phyloP scores from a whole-genome alignment of 2,797 vertebrate genomes.

The Sebastes cheni region DNA sequence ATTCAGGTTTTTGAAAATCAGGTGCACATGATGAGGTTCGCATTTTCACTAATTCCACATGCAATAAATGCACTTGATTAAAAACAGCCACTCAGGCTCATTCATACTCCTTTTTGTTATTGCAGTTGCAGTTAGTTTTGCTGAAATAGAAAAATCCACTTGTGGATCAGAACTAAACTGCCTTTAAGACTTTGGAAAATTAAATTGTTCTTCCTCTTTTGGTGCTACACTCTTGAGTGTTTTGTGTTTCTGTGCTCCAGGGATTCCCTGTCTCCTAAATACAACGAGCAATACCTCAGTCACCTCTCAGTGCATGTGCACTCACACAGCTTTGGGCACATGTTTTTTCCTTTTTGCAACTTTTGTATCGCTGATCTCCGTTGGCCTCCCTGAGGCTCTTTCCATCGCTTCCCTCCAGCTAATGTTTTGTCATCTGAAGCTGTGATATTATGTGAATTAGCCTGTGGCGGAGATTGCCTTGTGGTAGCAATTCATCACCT shows the following conservation, averaged over 20 bases:
- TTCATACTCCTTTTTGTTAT: background rate
- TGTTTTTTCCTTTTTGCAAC: background rate
- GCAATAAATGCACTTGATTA: background rate
- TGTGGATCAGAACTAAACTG: background rate
- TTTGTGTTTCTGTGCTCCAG: conserved; percentile 21
- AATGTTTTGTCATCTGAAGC: conserved; percentile 76
- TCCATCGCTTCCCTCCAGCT: conserved; percentile 62
- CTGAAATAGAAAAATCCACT: background rate
- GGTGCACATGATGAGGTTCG: background rate
- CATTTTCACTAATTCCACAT: background rate
- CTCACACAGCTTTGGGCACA: conserved; percentile 6
- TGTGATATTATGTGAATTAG: conserved; percentile 73
- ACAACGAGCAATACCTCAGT: background rate
- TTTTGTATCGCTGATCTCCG: conserved; percentile 25
- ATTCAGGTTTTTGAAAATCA: background rate
- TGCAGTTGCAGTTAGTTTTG: background rate
- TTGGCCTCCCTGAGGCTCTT: conserved; percentile 39
- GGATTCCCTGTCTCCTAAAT: conserved; percentile 11
- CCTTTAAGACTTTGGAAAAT: background rate
- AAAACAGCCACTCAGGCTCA: background rate
- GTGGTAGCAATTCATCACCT: conserved; percentile 76
- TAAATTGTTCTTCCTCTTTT: background rate
- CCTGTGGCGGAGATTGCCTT: conserved; percentile 63
- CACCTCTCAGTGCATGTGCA: background rate
- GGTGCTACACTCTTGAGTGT: background rate